Conservation (phyloP, 2,113 vertebrate genomes). For the Rhipidura dahli region DNA sequence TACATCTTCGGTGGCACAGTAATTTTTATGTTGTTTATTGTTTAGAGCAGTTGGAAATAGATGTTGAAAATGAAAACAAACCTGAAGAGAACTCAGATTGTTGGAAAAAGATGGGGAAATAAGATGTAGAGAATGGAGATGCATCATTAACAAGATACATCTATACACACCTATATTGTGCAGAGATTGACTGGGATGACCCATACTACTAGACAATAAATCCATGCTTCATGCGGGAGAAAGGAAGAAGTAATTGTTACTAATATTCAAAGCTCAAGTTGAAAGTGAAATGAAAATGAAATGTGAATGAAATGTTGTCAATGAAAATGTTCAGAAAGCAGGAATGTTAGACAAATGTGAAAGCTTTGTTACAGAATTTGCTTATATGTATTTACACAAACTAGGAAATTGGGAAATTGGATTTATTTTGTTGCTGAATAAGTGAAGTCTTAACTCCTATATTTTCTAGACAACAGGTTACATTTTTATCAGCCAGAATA, state of each 20-base stretch:
- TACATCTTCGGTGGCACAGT: background rate
- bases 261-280: background rate
- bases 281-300: background rate
- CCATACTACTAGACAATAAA: background rate
- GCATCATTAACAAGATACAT: background rate
- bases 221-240: background rate
- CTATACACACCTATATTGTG: background rate
- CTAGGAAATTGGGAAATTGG: background rate
- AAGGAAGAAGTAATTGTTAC: background rate
- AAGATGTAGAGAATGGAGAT: background rate
- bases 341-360: background rate
- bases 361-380: background rate
- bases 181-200: background rate
- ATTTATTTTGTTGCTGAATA: background rate
- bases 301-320: background rate
- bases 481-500: background rate
- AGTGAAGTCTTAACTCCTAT: background rate
- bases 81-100: background rate
- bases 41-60: background rate
- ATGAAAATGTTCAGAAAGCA: background rate
- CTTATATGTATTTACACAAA: background rate
- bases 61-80: background rate
- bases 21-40: background rate
- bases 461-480: background rate
- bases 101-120: background rate